These are phyloP conservation scores for Erebia epiphron DNA, from an alignment of 2,888 invertebrate genomes.

Conservation along the genomic window DNA sequence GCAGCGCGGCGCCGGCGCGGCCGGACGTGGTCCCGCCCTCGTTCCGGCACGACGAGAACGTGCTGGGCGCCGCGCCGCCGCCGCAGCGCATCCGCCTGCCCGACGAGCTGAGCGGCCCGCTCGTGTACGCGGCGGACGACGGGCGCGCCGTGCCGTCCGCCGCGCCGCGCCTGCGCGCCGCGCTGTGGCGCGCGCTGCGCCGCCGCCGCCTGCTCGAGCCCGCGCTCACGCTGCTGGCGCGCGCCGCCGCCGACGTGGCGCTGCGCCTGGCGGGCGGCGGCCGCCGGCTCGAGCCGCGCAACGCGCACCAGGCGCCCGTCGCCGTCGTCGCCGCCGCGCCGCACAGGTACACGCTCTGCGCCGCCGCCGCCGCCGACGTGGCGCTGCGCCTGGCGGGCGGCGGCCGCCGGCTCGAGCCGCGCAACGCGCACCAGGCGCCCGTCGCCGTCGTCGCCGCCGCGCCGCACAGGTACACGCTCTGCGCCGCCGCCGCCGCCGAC, in stretches of 20 bases:
- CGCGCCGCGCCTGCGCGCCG: constrained; percentile 84
- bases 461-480: constrained; percentile 47
- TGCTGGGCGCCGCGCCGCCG: constrained; percentile 72
- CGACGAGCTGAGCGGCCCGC: constrained; percentile 69
- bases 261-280: constrained; percentile 90
- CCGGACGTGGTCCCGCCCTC: constrained; percentile 71
- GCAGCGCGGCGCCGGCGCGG: constrained; percentile 48
- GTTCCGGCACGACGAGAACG: constrained; percentile 94
- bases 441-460: constrained; percentile 89
- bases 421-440: constrained; percentile 95
- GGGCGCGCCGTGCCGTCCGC: constrained; percentile 92
- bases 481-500: constrained; percentile 89
- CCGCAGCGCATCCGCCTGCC: constrained; percentile 86
- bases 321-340: constrained; percentile 88
- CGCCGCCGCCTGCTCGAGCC: constrained; percentile 77
- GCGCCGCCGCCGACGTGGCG: constrained; percentile 93
- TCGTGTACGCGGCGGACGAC: constrained; percentile 90
- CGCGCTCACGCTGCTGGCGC: constrained; percentile 90
- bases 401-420: constrained; percentile 90
- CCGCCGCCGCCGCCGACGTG: constrained; percentile 85
- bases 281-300: constrained; percentile 91
- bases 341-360: constrained; percentile 57
- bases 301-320: constrained; percentile 93
- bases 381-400: constrained; percentile 90
- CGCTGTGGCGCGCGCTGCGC: constrained; percentile 86